Conservation (phyloP, 1,140 invertebrate species). For the Eueides isabella region DNA sequence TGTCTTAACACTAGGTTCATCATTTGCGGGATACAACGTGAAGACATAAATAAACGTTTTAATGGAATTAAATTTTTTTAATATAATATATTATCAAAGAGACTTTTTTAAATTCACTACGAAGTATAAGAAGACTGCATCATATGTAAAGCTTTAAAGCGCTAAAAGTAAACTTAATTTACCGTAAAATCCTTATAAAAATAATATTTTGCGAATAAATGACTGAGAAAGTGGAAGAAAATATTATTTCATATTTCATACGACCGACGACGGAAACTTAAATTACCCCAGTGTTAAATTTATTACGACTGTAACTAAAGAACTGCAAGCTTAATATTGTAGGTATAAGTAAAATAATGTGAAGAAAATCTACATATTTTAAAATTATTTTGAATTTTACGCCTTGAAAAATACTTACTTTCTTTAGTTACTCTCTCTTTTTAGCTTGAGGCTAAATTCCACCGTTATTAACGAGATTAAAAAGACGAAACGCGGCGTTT, state of each 20-base stretch:
- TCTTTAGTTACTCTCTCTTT: no score
- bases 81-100: background rate
- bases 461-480: no score
- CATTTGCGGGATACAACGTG: no score
- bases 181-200: background rate
- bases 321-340: background rate
- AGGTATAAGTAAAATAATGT: background rate
- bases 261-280: slow-evolving; percentile 4
- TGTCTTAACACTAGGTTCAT: no score
- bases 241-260: background rate
- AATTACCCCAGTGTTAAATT: background rate
- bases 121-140: background rate
- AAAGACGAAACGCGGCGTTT: no score
- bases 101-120: no score
- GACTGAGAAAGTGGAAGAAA: background rate
- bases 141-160: background rate
- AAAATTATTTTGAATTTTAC: no score
- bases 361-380: background rate
- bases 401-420: no score
- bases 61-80: no score
- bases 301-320: background rate
- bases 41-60: no score
- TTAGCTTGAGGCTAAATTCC: no score
- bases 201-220: background rate
- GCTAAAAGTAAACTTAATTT: background rate